Percentiles rank a stretch among this genome's conserved stretches.
These are phyloP conservation scores for Xiphorhynchus erythropygius DNA, from an alignment of 2,797 vertebrate species.

Conservation along the genomic window DNA sequence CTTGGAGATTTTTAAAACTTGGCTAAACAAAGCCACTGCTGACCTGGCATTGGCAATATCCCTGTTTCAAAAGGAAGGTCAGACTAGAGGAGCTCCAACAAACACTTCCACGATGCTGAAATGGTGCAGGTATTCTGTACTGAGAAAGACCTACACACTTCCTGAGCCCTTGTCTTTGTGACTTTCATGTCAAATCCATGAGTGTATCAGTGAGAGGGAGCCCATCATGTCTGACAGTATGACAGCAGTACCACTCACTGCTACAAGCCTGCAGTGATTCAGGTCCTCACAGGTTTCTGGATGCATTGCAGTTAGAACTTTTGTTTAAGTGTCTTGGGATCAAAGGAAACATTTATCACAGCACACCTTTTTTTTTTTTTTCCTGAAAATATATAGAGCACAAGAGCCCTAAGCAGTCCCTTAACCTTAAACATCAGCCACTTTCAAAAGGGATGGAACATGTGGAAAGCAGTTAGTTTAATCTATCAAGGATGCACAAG, in stretches of 20 bases:
- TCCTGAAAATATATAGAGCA: background rate
- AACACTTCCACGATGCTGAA: background rate
- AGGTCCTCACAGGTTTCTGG: background rate
- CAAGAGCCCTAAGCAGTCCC: background rate
- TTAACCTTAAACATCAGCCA: background rate
- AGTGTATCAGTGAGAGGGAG: background rate
- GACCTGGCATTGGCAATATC: background rate
- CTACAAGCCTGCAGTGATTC: background rate
- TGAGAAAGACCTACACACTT: background rate
- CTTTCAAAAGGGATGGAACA: background rate
- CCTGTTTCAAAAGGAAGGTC: background rate
- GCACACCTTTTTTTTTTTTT: background rate
- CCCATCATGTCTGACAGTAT: background rate
- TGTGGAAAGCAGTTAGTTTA: background rate
- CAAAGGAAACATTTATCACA: background rate
- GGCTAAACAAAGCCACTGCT: background rate
- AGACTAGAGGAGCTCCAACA: background rate
- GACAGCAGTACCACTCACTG: background rate
- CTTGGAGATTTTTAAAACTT: background rate
- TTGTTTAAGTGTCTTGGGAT: background rate
- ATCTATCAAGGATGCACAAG: background rate
- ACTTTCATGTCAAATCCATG: background rate
- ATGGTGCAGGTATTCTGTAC: background rate
- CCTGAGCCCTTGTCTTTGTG: background rate
- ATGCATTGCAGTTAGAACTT: background rate